phyloP scores from a whole-genome alignment of 2,113 vertebrate species.

The Recurvirostra avosetta region DNA sequence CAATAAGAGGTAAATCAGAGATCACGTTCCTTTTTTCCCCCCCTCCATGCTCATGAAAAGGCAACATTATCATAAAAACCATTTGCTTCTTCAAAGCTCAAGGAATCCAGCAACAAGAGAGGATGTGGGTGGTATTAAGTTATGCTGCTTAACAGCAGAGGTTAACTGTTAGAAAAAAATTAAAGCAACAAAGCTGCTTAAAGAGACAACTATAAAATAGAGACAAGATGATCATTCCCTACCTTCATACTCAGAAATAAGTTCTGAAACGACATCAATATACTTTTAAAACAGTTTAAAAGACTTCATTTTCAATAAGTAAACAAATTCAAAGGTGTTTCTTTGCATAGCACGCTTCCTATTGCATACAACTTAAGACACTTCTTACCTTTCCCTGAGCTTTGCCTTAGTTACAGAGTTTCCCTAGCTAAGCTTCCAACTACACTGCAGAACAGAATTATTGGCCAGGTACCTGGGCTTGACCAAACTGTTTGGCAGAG shows the following conservation, averaged over 20 bases:
- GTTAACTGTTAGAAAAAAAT: neutral
- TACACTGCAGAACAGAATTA: neutral
- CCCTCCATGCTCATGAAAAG: neutral
- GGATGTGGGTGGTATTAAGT: neutral
- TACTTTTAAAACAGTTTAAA: neutral
- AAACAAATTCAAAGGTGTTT: neutral
- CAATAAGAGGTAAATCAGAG: neutral
- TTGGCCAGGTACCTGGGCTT: neutral
- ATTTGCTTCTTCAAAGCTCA: neutral
- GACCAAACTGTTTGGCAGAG: neutral
- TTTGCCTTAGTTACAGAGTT: neutral
- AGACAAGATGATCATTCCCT: neutral
- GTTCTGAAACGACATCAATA: neutral
- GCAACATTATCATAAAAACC: neutral
- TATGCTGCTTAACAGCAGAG: neutral
- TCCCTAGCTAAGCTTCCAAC: neutral
- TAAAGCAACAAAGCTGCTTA: neutral
- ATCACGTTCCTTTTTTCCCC: neutral
- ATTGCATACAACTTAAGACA: neutral
- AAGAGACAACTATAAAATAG: slow-evolving; percentile 23
- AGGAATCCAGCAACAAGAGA: neutral
- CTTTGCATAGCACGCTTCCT: neutral
- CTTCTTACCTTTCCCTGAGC: neutral
- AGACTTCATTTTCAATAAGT: neutral
- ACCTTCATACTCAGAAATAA: neutral